Percentiles rank a stretch among this genome's conserved stretches.
Conservation (phyloP, 2,113 vertebrate genomes). For the Tragelaphus imberbis region DNA sequence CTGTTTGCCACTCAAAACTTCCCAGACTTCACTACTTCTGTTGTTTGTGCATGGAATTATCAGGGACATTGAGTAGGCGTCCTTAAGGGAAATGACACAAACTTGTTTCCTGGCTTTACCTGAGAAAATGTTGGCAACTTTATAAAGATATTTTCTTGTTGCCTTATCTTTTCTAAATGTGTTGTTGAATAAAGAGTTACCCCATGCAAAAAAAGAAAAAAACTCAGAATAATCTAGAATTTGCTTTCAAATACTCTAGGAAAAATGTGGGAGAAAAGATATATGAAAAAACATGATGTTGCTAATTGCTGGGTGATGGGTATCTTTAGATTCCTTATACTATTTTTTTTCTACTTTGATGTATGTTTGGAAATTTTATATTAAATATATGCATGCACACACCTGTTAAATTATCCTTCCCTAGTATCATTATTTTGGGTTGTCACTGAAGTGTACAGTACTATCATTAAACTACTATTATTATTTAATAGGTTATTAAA, state of each 20-base stretch:
- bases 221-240: not conserved
- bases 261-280: not conserved
- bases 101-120: not conserved
- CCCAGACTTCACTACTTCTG: not conserved
- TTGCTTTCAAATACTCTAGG: slow-evolving; percentile 16
- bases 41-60: not conserved
- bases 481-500: too few relatives aligned
- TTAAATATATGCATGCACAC: not conserved
- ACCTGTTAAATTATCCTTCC: not conserved
- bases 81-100: not conserved
- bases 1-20: not conserved
- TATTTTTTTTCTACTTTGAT: not conserved
- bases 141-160: not conserved
- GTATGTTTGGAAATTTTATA: not conserved
- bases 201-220: not conserved
- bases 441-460: not conserved
- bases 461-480: too few relatives aligned
- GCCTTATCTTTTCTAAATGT: slow-evolving; percentile 16
- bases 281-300: not conserved
- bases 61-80: not conserved
- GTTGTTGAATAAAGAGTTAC: slow-evolving; percentile 39
- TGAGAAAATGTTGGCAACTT: not conserved
- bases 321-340: not conserved
- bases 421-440: not conserved
- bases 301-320: not conserved